Conservation (phyloP, 2,113 vertebrate species). For the Mirounga angustirostris region DNA sequence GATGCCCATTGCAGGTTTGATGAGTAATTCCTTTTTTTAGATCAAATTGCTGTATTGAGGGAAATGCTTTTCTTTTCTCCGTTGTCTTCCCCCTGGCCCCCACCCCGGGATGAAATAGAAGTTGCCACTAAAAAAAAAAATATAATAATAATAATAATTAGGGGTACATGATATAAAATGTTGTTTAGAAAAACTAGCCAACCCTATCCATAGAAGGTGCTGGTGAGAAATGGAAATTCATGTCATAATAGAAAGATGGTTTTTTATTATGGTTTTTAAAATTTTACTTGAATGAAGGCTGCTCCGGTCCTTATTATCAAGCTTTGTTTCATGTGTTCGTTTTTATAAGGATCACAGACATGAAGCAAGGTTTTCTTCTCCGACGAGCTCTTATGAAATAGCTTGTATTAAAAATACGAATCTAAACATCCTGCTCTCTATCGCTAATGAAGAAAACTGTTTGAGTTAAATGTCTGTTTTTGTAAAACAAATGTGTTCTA, state of each 20-base stretch:
- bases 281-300: conserved; percentile 83
- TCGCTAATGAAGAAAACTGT: conserved; percentile 85
- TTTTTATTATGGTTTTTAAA: conserved; percentile 54
- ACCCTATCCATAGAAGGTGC: conserved; percentile 80
- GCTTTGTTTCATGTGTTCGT: conserved; percentile 82
- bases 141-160: conserved; percentile 71
- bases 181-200: conserved; percentile 81
- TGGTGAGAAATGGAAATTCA: conserved; percentile 81
- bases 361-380: conserved; percentile 84
- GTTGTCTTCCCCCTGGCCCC: not conserved
- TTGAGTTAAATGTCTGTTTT: conserved; percentile 87
- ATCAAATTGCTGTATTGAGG: conserved; percentile 85
- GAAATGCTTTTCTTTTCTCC: conserved; percentile 79
- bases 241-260: conserved; percentile 56
- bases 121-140: conserved; percentile 72
- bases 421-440: conserved; percentile 86
- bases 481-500: conserved; percentile 89
- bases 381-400: conserved; percentile 84
- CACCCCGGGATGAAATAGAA: conserved; percentile 68
- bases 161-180: conserved; percentile 77
- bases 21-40: conserved; percentile 82
- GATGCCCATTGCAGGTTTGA: conserved; percentile 81
- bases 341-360: conserved; percentile 85
- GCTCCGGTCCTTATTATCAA: conserved; percentile 70
- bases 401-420: conserved; percentile 85